These are phyloP conservation scores for Galeopsomyia nigrocyanea DNA, from an alignment of 2,888 invertebrate species.

Conservation along the genomic window DNA sequence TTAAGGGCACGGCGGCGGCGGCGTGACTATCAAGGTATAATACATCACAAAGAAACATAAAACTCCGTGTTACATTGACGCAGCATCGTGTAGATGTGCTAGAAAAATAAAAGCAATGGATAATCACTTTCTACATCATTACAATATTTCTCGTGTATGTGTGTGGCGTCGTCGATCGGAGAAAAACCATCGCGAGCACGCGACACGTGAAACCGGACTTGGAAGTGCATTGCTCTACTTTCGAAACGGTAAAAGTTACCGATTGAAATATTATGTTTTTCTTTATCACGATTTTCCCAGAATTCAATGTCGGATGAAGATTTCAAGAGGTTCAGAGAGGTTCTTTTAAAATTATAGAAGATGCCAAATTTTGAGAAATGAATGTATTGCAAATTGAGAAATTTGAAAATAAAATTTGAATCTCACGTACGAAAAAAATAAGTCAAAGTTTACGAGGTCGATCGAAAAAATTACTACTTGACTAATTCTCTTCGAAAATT, in stretches of 20 bases:
- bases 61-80: not conserved
- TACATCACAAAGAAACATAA: not conserved
- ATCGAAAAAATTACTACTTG: too few relatives aligned
- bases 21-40: too few relatives aligned
- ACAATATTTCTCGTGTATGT: slow-evolving; percentile 12
- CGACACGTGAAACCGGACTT: slow-evolving; percentile 40
- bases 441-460: too few relatives aligned
- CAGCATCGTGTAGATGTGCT: slow-evolving; percentile 1
- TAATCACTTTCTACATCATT: slow-evolving; percentile 33
- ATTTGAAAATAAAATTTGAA: too few relatives aligned
- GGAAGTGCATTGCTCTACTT: slow-evolving; percentile 44
- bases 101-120: slow-evolving; percentile 14
- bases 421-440: too few relatives aligned
- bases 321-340: too few relatives aligned
- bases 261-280: slow-evolving; percentile 29
- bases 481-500: too few relatives aligned
- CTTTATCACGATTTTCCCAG: not conserved
- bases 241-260: slow-evolving; percentile 44
- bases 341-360: too few relatives aligned
- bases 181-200: slow-evolving; percentile 10
- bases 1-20: too few relatives aligned
- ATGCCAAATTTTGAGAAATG: too few relatives aligned
- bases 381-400: too few relatives aligned
- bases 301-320: too few relatives aligned
- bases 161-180: slow-evolving; percentile 9